Percentiles rank a stretch among this genome's conserved stretches.
Evolutionary conservation across 2,113 vertebrate genomes (phyloP).

Genomic region (Lycaon pictus): DNA sequence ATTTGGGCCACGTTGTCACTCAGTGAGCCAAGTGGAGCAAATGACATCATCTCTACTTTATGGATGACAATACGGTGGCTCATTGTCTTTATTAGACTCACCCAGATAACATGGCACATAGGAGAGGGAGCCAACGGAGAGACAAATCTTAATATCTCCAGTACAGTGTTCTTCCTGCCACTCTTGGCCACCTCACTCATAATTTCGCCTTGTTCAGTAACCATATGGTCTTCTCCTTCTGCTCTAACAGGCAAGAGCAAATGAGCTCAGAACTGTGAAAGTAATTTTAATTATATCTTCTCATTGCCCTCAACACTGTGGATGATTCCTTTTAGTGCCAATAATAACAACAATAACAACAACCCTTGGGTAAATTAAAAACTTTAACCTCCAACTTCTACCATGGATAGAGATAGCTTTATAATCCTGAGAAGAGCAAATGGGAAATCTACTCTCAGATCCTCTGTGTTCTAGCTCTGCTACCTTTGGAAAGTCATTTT

Average conservation of each 20-base stretch:
- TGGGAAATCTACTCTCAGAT: not conserved
- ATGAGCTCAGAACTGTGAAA: conserved; percentile 3
- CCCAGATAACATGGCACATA: not conserved
- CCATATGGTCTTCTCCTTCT: conserved; percentile 52
- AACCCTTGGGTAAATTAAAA: conserved; percentile 11
- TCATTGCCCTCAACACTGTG: conserved; percentile 5
- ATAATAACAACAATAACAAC: not conserved
- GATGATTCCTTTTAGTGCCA: conserved; percentile 26
- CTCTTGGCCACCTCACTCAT: not conserved
- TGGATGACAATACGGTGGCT: not conserved
- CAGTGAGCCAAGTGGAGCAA: not conserved
- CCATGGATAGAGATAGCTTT: not conserved
- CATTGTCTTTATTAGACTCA: not conserved
- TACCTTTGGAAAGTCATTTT: not conserved
- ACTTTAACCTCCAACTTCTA: conserved; percentile 11
- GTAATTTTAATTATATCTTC: conserved; percentile 59
- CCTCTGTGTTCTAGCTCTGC: not conserved
- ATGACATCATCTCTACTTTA: not conserved
- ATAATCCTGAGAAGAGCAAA: not conserved
- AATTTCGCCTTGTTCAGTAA: not conserved
- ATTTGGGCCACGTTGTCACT: not conserved
- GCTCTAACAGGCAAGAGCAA: conserved; percentile 33
- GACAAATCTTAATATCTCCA: not conserved
- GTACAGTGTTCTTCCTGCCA: not conserved
- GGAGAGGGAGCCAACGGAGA: not conserved